Conservation (phyloP, 2,113 vertebrate species). For the Uropsilus gracilis region DNA sequence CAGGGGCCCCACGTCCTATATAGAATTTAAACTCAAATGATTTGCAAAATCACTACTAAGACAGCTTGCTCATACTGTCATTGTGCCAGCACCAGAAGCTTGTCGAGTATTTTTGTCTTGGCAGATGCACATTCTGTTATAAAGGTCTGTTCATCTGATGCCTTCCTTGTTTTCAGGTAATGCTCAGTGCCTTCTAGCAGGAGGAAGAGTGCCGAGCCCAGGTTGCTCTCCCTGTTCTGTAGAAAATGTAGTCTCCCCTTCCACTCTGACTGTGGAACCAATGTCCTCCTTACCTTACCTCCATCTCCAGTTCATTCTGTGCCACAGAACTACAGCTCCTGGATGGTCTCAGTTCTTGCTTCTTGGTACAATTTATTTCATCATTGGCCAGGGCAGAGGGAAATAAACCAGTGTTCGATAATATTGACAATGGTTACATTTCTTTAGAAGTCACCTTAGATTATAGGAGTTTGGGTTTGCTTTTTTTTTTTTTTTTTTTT, state of each 20-base stretch:
- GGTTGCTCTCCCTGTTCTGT: rapidly evolving
- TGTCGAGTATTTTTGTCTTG: slow-evolving; percentile 89
- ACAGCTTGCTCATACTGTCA: slow-evolving; percentile 89
- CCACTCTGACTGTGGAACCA: background rate
- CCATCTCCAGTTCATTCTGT: background rate
- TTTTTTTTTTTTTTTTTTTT: slow-evolving; percentile 26
- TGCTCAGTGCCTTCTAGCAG: slow-evolving; percentile 52
- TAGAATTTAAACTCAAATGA: slow-evolving; percentile 78
- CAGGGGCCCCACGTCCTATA: slow-evolving; percentile 73
- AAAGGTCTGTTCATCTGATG: slow-evolving; percentile 89
- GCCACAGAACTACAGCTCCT: background rate
- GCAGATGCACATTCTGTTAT: slow-evolving; percentile 90
- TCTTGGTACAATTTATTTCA: background rate
- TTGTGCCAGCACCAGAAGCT: slow-evolving; percentile 88
- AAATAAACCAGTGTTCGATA: background rate
- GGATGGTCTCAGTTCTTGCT: background rate
- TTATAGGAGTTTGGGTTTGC: background rate
- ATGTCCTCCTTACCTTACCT: background rate
- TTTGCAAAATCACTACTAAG: slow-evolving; percentile 84
- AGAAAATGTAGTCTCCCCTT: background rate
- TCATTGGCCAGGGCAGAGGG: background rate
- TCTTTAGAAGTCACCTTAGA: slow-evolving; percentile 56
- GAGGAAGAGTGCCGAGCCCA: background rate
- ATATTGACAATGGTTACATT: background rate
- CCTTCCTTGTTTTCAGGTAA: slow-evolving; percentile 87